These are phyloP conservation scores for Pseudomyrmex cubaensis DNA, from an alignment of 1,140 invertebrate genomes.

Conservation along the genomic window DNA sequence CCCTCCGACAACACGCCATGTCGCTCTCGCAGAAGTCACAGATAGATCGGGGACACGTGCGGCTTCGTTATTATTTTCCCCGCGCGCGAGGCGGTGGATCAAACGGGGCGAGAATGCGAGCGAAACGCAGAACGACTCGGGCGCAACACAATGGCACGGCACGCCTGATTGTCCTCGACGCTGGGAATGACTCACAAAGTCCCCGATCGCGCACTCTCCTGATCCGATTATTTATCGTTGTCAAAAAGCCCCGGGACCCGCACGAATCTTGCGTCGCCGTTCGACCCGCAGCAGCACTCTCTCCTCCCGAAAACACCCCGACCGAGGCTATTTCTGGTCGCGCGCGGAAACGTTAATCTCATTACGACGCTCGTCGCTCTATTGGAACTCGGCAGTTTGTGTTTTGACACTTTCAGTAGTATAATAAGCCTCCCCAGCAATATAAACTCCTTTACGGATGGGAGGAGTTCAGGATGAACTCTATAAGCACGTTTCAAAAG, in stretches of 20 bases:
- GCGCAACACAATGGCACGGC: slow-evolving; percentile 60
- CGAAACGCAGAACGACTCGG: slow-evolving; percentile 56
- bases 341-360: slow-evolving; percentile 75
- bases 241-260: slow-evolving; percentile 75
- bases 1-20: slow-evolving; percentile 23
- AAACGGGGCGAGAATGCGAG: slow-evolving; percentile 67
- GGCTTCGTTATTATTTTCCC: slow-evolving; percentile 67
- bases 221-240: slow-evolving; percentile 83
- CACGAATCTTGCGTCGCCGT: slow-evolving; percentile 11
- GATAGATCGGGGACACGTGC: slow-evolving; percentile 71
- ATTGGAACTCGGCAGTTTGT: slow-evolving; percentile 64
- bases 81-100: slow-evolving; percentile 32
- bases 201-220: slow-evolving; percentile 74
- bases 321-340: slow-evolving; percentile 5
- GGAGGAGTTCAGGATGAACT: too few species aligned
- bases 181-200: slow-evolving; percentile 76
- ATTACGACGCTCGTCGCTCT: slow-evolving; percentile 68
- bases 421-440: slow-evolving; percentile 62
- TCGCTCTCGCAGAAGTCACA: slow-evolving; percentile 51
- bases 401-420: slow-evolving; percentile 69
- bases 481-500: neutral
- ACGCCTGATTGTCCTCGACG: slow-evolving; percentile 68
- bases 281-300: slow-evolving; percentile 3
- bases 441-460: slow-evolving; percentile 6
- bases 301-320: neutral